Evolutionary conservation across 2,888 invertebrate genomes (phyloP).

Genomic region (Drosophila hawaiiensis): DNA sequence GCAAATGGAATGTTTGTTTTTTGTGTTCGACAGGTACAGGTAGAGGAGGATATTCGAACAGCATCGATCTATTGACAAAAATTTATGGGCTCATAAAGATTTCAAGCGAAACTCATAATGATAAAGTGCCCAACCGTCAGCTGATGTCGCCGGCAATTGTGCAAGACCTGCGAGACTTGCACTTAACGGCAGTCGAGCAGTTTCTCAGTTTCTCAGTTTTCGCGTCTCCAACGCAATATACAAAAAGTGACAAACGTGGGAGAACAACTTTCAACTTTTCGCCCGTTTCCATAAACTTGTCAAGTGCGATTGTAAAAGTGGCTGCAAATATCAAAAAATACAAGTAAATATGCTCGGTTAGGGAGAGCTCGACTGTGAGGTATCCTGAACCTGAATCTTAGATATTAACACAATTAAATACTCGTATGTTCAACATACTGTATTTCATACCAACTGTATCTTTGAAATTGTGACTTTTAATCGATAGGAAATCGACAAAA

Average conservation of each 20-base stretch:
- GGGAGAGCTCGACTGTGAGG: neutral
- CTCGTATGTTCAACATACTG: neutral
- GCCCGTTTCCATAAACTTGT: conserved; percentile 60
- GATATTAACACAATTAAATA: neutral
- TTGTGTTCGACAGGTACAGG: conserved; percentile 23
- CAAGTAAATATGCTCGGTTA: neutral
- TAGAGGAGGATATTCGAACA: conserved; percentile 2
- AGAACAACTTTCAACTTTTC: conserved; percentile 70
- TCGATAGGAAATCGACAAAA: neutral
- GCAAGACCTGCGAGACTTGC: conserved; percentile 32
- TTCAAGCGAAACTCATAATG: conserved; percentile 67
- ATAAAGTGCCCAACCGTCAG: conserved; percentile 49
- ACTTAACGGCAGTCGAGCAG: conserved; percentile 19
- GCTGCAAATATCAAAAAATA: conserved; percentile 4
- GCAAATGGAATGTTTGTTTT: conserved; percentile 16
- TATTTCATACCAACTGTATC: neutral
- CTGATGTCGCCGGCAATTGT: conserved; percentile 58
- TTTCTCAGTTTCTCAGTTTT: conserved; percentile 16
- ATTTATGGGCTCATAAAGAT: conserved; percentile 80
- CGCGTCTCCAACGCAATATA: conserved; percentile 28
- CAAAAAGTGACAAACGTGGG: conserved; percentile 46
- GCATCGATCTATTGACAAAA: conserved; percentile 47
- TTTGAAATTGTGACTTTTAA: neutral
- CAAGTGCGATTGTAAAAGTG: conserved; percentile 49
- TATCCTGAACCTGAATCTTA: neutral